A percentile compares a stretch with the other conserved stretches of the same genome.
Conservation (phyloP, 2,797 vertebrate species). For the Pseudochirops corinnae region DNA sequence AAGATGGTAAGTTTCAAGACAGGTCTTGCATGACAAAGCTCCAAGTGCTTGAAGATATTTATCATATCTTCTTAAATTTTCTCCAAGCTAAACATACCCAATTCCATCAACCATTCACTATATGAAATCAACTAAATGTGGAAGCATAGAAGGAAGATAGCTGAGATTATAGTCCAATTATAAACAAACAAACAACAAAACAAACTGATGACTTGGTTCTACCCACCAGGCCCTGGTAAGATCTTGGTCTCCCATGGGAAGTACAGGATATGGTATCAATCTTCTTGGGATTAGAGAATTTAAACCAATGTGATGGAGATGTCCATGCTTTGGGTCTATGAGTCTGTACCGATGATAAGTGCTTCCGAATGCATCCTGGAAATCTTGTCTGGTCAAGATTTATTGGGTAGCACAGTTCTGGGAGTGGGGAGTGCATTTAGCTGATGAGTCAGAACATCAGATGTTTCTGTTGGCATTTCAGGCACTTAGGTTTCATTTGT, state of each 20-base stretch:
- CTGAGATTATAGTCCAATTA: not conserved
- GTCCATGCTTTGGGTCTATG: not conserved
- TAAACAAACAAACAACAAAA: not conserved
- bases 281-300: not conserved
- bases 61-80: not conserved
- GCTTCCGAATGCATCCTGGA: not conserved
- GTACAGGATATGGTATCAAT: not conserved
- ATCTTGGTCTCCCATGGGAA: not conserved
- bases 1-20: conserved; percentile 57
- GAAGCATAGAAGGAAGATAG: not conserved
- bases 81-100: not conserved
- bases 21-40: not conserved
- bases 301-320: not conserved
- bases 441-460: not conserved
- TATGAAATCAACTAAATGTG: not conserved
- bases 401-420: not conserved
- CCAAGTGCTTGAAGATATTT: not conserved
- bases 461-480: conserved; percentile 16
- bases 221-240: not conserved
- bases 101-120: not conserved
- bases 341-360: not conserved
- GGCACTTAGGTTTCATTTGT: conserved; percentile 6
- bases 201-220: not conserved
- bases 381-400: not conserved
- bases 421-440: not conserved